Evolutionary conservation across 2,888 invertebrate genomes (phyloP), one percentile per base, ranked within the genome.

Genomic region (Trichopoda pennipes): DNA sequence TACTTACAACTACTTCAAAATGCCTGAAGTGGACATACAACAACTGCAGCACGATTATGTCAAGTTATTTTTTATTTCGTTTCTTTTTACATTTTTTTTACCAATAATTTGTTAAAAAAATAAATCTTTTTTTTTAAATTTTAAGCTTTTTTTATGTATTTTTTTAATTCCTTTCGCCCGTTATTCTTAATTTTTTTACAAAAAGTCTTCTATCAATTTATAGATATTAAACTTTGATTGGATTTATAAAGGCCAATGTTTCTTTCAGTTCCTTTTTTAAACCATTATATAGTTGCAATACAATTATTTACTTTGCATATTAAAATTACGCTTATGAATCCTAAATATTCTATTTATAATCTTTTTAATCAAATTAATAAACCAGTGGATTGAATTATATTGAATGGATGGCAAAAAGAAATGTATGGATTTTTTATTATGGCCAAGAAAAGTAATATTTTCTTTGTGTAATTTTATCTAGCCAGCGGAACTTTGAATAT

Each of bases 281-380:
- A 19, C 8, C 21, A 23, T 14, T 55, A 42, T 42, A 42, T 38
- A 35, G 23, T 17, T 53, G 1, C 2, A 23, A 14, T 42, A 14
- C 21, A n/a, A 23, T 61, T 60, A 42, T 61, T 60, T 53, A 55
- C 6, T 55, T 44, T 58, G 21, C 17, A 12, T 61, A 44, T 44
- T 61, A 28, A 61, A 61, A 47, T 14, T 9, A 17, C 10, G 8
- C 7, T 53, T 42, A 28, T 66, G 64, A 70, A 49, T 80, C 56
- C 66, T 74, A 69, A 60, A 69, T 42, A 32, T 44, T 63, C n/a
- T 63, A 75, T 75, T 75, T 42, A 76, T 47, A 44, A 44, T 53
- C 28, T 75, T 66, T 28, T 75, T 61, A 80, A 80, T 80, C 75
- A 69, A 63, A 80, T 80, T 80, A 75, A 64, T 70, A 75, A 60